phyloP scores from a whole-genome alignment of 2,888 invertebrate genomes.

The Labia minor region DNA sequence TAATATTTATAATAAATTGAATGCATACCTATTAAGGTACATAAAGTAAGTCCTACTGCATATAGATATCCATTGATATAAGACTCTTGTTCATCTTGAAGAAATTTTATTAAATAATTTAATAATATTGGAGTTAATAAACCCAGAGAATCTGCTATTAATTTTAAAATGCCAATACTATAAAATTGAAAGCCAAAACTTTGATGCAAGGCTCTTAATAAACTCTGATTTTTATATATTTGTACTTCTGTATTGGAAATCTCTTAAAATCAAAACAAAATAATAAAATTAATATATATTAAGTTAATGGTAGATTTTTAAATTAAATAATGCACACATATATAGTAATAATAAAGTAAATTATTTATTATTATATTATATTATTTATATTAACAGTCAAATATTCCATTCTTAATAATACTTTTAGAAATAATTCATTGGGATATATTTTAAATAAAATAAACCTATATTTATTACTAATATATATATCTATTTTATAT shows the following conservation, averaged over 20 bases:
- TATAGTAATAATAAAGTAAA: too few species aligned
- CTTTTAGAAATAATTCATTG: too few species aligned
- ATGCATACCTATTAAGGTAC: slow-evolving; percentile 54
- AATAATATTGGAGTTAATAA: slow-evolving; percentile 85
- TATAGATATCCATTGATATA: slow-evolving; percentile 52
- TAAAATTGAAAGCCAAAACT: slow-evolving; percentile 76
- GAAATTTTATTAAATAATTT: slow-evolving; percentile 66
- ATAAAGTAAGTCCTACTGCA: slow-evolving; percentile 52
- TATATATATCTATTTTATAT: too few species aligned
- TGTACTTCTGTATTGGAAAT: slow-evolving; percentile 18
- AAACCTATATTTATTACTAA: too few species aligned
- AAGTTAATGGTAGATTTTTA: too few species aligned
- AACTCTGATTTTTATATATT: slow-evolving; percentile 34
- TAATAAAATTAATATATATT: too few species aligned
- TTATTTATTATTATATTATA: too few species aligned
- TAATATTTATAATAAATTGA: slow-evolving; percentile 25
- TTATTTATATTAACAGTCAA: too few species aligned
- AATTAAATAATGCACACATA: too few species aligned
- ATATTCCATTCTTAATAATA: too few species aligned
- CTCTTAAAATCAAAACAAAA: not conserved
- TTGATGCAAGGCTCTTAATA: slow-evolving; percentile 58
- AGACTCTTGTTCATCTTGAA: slow-evolving; percentile 59
- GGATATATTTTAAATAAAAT: too few species aligned
- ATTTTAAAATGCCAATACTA: slow-evolving; percentile 67
- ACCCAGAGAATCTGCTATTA: slow-evolving; percentile 68